Evolutionary conservation across 1,140 invertebrate species (phyloP).

Genomic region (Marisa cornuarietis): DNA sequence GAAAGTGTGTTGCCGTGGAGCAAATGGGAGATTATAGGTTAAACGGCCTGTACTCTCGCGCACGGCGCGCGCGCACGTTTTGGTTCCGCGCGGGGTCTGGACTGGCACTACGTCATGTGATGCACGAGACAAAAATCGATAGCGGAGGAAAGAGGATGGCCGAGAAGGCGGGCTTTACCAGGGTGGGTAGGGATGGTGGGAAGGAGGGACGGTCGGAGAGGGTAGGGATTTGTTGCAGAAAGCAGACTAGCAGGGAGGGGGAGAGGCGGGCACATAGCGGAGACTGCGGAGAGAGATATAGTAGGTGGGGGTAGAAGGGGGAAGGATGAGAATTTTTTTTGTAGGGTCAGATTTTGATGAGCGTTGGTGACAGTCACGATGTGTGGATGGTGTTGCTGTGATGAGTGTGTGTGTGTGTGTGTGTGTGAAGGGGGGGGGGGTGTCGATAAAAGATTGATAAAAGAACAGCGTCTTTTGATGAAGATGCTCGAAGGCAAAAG

Average conservation of each 20-base stretch:
- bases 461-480: background rate
- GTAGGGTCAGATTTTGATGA: no score
- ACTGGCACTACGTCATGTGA: background rate
- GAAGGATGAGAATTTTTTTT: background rate
- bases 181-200: background rate
- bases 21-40: conserved; percentile 13
- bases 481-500: no score
- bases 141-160: background rate
- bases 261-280: background rate
- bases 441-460: background rate
- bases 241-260: background rate
- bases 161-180: background rate
- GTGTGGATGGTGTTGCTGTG: background rate
- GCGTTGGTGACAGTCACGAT: background rate
- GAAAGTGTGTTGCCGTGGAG: background rate
- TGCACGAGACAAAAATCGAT: conserved; percentile 10
- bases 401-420: no score
- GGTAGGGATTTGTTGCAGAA: background rate
- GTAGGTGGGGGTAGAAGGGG: background rate
- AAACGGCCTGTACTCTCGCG: no score
- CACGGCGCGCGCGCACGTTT: no score
- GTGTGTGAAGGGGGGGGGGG: background rate
- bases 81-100: no score
- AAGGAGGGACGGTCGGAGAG: background rate
- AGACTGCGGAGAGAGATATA: background rate